A percentile compares a stretch with the other conserved stretches of the same genome.
phyloP scores from a whole-genome alignment of 1,140 invertebrate species.

The Zaprionus africanus region DNA sequence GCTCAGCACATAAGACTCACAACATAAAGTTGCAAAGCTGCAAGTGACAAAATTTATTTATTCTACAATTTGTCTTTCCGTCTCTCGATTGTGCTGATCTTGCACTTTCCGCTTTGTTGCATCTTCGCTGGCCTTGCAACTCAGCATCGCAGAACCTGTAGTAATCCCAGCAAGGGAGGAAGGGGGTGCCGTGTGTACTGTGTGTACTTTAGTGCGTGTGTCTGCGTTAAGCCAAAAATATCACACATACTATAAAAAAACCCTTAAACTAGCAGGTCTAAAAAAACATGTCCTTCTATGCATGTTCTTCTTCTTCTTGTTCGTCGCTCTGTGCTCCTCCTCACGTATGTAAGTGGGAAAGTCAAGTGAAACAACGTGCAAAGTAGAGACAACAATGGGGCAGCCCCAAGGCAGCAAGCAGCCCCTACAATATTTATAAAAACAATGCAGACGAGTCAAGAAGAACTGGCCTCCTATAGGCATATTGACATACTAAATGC shows the following conservation, averaged over 20 bases:
- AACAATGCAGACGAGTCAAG: slow-evolving; percentile 75
- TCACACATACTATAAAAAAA: not conserved
- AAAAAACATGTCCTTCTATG: slow-evolving; percentile 13
- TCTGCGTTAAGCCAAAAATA: slow-evolving; percentile 29
- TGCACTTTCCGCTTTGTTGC: slow-evolving; percentile 12
- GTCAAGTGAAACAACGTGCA: slow-evolving; percentile 62
- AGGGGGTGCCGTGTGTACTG: not conserved
- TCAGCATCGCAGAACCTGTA: slow-evolving; percentile 1
- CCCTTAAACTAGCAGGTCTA: slow-evolving; percentile 27
- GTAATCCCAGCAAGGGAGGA: not conserved
- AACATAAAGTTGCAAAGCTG: slow-evolving; percentile 14
- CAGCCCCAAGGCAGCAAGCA: slow-evolving; percentile 24
- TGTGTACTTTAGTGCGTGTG: not conserved
- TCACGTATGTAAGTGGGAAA: slow-evolving; percentile 22
- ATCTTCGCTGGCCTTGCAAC: not conserved
- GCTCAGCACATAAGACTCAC: not conserved
- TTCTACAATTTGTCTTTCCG: not conserved
- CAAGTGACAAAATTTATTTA: slow-evolving; percentile 37
- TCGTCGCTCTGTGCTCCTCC: not conserved
- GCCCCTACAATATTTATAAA: slow-evolving; percentile 53
- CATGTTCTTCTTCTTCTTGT: not conserved
- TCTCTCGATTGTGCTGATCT: not conserved
- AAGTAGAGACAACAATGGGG: slow-evolving; percentile 64
- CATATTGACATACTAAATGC: slow-evolving; percentile 76
- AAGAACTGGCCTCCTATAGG: slow-evolving; percentile 52